Evolutionary conservation across 2,113 vertebrate species (phyloP), one percentile per base, ranked within the genome.

Genomic region (Mastomys coucha): DNA sequence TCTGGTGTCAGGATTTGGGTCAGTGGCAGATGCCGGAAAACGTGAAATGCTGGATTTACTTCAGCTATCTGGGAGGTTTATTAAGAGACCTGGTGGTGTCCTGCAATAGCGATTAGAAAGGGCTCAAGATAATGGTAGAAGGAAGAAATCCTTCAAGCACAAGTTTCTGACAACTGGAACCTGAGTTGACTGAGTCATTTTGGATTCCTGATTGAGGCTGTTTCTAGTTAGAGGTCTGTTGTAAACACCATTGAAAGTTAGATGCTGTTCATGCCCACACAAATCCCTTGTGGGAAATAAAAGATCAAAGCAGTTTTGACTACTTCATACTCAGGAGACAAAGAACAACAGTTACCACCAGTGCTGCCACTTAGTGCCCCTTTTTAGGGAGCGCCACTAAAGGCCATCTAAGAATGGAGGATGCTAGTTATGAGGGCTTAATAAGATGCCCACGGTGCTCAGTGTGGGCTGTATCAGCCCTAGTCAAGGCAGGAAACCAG

Each of bases 1-100:
- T 72, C 89, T 91, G 73, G 76, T 82, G 81, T 82, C 63, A 88
- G 51, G 93, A 75, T 92, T 97, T 92, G 65, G 78, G 65, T 73
- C 42, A n/a, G 91, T 93, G 93, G 89, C n/a, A 17, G 63, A 70
- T 85, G 31, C 56, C 84, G 94, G 91, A 72, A 73, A 16, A 77
- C 89, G 91, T 92, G 72, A 98, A 96, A 88, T 95, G 60, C 26
- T 95, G 93, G 91, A 73, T 90, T 97, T 77, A 94, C 67, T 80
- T 97, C 96, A 97, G 0, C 70, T 96, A 65, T 97, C 88, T 86
- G 85, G 49, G 93, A 85, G 56, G 89, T 91, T 93, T 96, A 75
- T 91, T 91, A 94, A 91, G 77, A 81, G 65, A 89, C 56, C 78
- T 60, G 67, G 22, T 67, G 20, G 51, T 92, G 58, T 89, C 51